Conservation (phyloP, 2,113 vertebrate genomes). For the Elephas maximus region DNA sequence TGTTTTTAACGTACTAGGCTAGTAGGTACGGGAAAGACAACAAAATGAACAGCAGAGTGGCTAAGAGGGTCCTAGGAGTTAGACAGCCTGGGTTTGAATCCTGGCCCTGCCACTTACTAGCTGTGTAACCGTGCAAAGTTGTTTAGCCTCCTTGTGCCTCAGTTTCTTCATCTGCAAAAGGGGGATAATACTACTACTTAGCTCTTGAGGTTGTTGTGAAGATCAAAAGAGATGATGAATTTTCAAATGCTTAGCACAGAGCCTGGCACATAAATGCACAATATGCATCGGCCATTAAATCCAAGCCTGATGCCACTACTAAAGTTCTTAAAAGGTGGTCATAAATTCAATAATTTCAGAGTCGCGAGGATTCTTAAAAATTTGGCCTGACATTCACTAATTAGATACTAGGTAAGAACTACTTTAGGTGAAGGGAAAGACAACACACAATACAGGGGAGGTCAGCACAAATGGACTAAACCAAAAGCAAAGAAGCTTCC, state of each 20-base stretch:
- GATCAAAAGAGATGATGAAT: background rate
- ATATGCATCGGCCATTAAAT: background rate
- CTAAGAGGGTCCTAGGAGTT: background rate
- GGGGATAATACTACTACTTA: background rate
- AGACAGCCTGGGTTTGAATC: background rate
- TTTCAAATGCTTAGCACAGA: background rate
- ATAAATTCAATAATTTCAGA: background rate
- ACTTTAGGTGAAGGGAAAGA: too few relatives aligned
- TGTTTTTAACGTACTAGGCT: too few relatives aligned
- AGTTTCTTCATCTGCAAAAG: background rate
- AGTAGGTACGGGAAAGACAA: background rate
- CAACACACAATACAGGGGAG: too few relatives aligned
- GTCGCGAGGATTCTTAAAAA: background rate
- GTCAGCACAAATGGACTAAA: too few relatives aligned
- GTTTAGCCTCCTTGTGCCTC: background rate
- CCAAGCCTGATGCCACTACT: background rate
- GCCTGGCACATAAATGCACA: background rate
- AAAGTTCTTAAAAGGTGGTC: background rate
- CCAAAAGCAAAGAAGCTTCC: too few relatives aligned
- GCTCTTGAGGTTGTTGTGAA: background rate
- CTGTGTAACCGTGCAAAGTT: background rate
- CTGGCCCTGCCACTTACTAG: background rate
- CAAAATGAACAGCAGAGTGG: background rate
- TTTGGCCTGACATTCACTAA: background rate
- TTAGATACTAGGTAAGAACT: too few relatives aligned